Evolutionary conservation across 2,888 invertebrate species (phyloP).

Genomic region (Pandemis corylana): DNA sequence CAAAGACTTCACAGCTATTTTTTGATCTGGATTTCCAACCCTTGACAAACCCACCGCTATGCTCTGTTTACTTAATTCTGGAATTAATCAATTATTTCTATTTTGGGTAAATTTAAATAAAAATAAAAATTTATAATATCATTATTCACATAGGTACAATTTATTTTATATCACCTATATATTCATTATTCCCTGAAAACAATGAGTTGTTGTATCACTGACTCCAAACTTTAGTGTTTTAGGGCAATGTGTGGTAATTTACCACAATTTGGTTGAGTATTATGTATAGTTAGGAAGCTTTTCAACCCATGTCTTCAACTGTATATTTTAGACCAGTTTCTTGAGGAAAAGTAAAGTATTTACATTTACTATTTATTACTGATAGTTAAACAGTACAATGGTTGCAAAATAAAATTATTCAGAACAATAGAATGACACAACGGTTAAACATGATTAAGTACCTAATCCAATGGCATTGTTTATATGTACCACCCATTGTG

Average conservation of each 20-base stretch:
- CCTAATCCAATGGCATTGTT: constrained; percentile 35
- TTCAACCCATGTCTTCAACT: neutral
- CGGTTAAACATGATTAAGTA: constrained; percentile 4
- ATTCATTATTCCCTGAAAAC: neutral
- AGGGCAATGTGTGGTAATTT: neutral
- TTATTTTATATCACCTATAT: neutral
- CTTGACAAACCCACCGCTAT: constrained; percentile 95
- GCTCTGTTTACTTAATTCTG: constrained; percentile 83
- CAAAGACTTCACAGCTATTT: constrained; percentile 90
- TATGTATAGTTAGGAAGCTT: neutral
- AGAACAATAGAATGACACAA: constrained; percentile 10
- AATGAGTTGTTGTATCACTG: neutral
- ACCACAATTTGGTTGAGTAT: neutral
- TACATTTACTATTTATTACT: neutral
- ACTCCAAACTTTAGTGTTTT: neutral
- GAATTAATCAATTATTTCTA: constrained; percentile 14
- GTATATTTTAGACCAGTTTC: neutral
- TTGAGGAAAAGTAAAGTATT: neutral
- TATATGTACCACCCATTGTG: constrained; percentile 8
- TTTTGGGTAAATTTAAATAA: constrained; percentile 3
- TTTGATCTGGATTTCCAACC: constrained; percentile 94
- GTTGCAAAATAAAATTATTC: constrained; percentile 3
- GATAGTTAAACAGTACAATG: neutral
- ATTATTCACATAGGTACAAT: neutral
- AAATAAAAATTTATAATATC: constrained; percentile 2